Conservation (phyloP, 2,797 vertebrate genomes). For the Acanthurus lineatus region DNA sequence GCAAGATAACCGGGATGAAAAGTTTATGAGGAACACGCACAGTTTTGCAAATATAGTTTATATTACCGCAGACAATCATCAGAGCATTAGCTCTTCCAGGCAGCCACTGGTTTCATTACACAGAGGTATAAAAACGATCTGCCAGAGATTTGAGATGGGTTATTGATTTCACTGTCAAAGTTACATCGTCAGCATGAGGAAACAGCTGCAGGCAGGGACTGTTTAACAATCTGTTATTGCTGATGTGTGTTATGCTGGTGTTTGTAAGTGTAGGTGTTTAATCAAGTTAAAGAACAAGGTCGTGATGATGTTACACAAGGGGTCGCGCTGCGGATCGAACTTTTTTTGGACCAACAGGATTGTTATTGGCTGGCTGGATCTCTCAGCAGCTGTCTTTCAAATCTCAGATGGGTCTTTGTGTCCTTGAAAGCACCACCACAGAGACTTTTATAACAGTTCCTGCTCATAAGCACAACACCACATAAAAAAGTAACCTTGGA, state of each 20-base stretch:
- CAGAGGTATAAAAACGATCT: constrained; percentile 5
- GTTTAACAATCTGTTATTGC: not conserved
- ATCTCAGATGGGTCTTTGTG: not conserved
- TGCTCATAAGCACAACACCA: constrained; percentile 26
- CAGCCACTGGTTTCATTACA: constrained; percentile 33
- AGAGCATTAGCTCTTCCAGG: constrained; percentile 17
- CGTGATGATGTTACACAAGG: too few species aligned
- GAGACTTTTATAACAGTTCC: not conserved
- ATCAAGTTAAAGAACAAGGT: too few species aligned
- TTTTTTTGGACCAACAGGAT: not conserved
- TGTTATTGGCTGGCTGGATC: constrained; percentile 16
- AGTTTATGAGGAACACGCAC: not conserved
- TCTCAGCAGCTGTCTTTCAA: constrained; percentile 17
- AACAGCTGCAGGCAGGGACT: not conserved
- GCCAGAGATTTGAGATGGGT: constrained; percentile 26
- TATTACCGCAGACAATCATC: constrained; percentile 16
- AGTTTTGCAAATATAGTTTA: not conserved
- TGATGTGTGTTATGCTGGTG: not conserved
- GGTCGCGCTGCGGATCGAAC: not conserved
- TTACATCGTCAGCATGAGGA: constrained; percentile 5
- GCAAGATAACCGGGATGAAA: not conserved
- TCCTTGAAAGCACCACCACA: constrained; percentile 28
- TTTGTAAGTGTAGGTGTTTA: too few species aligned
- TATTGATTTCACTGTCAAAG: constrained; percentile 18
- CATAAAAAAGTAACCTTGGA: constrained; percentile 16